Evolutionary conservation across 2,888 invertebrate genomes (phyloP), one percentile per base, ranked within the genome.

Genomic region (Clitarchus hookeri): DNA sequence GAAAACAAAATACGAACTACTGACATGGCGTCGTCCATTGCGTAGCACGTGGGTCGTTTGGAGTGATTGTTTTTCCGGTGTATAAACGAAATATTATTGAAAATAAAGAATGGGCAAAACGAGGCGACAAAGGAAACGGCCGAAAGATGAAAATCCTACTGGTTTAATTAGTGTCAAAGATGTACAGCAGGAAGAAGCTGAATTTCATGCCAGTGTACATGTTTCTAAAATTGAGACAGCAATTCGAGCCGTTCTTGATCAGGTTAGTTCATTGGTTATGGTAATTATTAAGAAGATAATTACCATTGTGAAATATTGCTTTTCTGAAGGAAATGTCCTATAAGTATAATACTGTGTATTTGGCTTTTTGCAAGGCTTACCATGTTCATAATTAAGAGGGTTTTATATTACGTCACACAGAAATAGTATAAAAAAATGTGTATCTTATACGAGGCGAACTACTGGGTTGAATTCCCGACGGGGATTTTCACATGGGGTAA

Each of bases 81-180:
- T 23, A 23, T 19, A 9, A n/a, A 65, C 23, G 16, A 65, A 19
- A 19, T 53, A 19, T 53, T 53, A 19, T 8, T 65, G n/a, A 8
- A 1, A 23, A 23, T 85, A 82, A 82, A 89, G 79, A 85, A 92
- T 92, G 92, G 92, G 92, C 4, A 92, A 92, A 89, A 88, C 91
- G 44, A 91, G 90, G 87, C 89, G 89, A 83, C 89, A 90, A 84
- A 90, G 89, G 88, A 89, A 87, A 23, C 91, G 90, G 88, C 89
- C 89, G 6, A 90, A 90, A 77, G 90, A 89, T 84, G 86, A 89
- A 79, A 91, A 91, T 89, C 92, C 92, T 0, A 91, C 91, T 4
- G 92, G 91, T 36, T 86, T 91, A 16, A 88, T 89, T 0, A 91
- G 90, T 82, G 89, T 90, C 3, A 89, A 90, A 88, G 90, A 90